Percentiles rank a stretch among this genome's conserved stretches.
Conservation (phyloP, 2,888 invertebrate genomes). For the Didymodactylos carnosus region DNA sequence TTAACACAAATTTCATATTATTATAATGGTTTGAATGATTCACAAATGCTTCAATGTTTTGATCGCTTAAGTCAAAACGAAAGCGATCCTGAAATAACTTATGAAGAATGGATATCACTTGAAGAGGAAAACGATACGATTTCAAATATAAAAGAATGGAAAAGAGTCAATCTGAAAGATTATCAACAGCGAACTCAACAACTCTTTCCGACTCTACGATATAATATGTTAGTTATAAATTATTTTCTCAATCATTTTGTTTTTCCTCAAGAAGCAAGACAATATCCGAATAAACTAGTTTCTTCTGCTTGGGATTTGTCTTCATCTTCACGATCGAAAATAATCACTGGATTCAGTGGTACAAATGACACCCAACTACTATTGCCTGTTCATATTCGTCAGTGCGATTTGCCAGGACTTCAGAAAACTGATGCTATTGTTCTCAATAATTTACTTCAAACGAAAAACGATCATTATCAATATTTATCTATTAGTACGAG, state of each 20-base stretch:
- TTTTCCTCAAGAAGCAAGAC: not conserved
- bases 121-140: not conserved
- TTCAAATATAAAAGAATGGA: not conserved
- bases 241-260: not conserved
- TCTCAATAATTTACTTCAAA: not conserved
- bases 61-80: not conserved
- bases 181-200: not conserved
- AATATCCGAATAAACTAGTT: not conserved
- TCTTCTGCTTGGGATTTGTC: not conserved
- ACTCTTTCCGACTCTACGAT: not conserved
- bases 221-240: not conserved
- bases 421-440: not conserved
- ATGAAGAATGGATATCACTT: not conserved
- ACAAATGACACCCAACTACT: not conserved
- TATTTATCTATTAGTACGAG: not conserved
- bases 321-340: not conserved
- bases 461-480: not conserved
- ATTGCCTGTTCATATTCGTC: not conserved
- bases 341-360: not conserved
- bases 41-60: not conserved
- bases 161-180: not conserved
- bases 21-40: not conserved
- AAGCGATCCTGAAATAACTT: not conserved
- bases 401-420: not conserved
- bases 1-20: not conserved